These are phyloP conservation scores for Numenius arquata DNA, from an alignment of 2,113 vertebrate species.

Conservation along the genomic window DNA sequence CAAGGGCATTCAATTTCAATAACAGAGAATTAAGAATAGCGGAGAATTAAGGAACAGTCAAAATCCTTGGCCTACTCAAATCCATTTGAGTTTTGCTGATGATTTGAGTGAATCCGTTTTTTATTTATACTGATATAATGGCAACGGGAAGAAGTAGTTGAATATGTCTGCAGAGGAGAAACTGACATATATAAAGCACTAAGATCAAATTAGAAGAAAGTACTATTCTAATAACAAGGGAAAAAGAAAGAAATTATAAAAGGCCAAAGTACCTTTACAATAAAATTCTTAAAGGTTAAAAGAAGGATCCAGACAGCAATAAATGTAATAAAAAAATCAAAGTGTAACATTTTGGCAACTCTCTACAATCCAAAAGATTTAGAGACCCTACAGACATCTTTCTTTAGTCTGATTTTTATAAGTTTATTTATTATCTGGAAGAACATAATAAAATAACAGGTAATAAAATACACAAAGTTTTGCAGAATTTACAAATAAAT, in stretches of 20 bases:
- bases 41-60: background rate
- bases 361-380: background rate
- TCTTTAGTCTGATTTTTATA: background rate
- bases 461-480: background rate
- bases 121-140: background rate
- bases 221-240: background rate
- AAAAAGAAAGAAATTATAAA: background rate
- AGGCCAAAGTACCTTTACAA: background rate
- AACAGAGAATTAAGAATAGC: background rate
- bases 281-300: conserved; percentile 9
- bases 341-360: background rate
- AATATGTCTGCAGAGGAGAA: background rate
- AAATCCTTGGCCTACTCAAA: background rate
- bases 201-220: background rate
- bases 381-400: background rate
- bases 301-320: background rate
- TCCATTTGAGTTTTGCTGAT: background rate
- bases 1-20: background rate
- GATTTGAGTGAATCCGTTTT: background rate
- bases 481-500: background rate
- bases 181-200: background rate
- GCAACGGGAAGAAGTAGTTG: background rate
- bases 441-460: background rate
- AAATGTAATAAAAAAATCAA: background rate
- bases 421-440: background rate